phyloP scores from a whole-genome alignment of 2,113 vertebrate species.

The Periophthalmus modestus region DNA sequence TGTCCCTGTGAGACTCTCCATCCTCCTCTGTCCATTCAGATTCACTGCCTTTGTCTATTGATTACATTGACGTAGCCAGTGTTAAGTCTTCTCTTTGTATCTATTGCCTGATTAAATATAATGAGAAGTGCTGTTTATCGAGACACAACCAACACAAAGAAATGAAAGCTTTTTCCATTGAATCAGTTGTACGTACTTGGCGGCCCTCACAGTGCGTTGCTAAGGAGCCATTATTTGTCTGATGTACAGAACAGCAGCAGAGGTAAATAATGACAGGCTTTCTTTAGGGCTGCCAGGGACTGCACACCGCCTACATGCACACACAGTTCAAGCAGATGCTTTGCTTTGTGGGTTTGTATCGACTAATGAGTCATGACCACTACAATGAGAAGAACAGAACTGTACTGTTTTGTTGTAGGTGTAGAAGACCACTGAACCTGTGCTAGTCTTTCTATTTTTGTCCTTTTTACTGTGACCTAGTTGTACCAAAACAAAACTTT shows the following conservation, averaged over 20 bases:
- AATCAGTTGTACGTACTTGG: conserved; percentile 1
- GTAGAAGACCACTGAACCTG: neutral
- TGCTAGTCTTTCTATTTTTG: neutral
- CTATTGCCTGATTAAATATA: neutral
- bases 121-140: conserved; percentile 29
- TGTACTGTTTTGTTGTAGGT: neutral
- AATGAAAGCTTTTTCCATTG: conserved; percentile 17
- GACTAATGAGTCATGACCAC: neutral
- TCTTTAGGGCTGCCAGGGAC: conserved; percentile 5
- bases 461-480: neutral
- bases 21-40: neutral
- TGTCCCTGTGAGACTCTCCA: neutral
- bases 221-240: conserved; percentile 45
- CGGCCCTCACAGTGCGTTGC: conserved; percentile 34
- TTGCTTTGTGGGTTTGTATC: conserved; percentile 1
- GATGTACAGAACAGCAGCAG: conserved; percentile 29
- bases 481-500: neutral
- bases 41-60: neutral
- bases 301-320: neutral
- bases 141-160: conserved; percentile 17
- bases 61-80: neutral
- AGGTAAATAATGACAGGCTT: conserved; percentile 24
- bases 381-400: neutral
- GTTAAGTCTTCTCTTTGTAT: neutral
- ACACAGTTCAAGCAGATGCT: neutral